These are phyloP conservation scores for Dasypus novemcinctus DNA, from an alignment of 2,113 vertebrate species.

Conservation along the genomic window DNA sequence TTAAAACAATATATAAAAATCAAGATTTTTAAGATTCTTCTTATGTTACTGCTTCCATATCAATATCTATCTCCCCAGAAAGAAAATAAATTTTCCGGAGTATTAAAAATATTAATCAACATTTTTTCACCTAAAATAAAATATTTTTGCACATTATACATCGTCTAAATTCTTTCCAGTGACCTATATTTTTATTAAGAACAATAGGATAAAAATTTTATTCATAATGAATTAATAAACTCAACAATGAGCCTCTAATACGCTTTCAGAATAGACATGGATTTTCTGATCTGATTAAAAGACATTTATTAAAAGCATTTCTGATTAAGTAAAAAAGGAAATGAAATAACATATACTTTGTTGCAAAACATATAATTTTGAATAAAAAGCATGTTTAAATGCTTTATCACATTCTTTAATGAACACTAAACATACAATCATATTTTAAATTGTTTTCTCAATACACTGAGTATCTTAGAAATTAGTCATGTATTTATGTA, in stretches of 20 bases:
- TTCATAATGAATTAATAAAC: not conserved
- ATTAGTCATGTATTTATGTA: not conserved
- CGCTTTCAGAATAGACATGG: not conserved
- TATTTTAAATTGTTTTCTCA: not conserved
- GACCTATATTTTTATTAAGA: not conserved
- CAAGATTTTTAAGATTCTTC: too few relatives aligned
- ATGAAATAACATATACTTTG: not conserved
- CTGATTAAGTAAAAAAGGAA: not conserved
- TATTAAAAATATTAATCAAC: not conserved
- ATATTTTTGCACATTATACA: not conserved
- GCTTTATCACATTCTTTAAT: not conserved
- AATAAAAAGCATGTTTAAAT: not conserved
- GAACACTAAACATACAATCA: not conserved
- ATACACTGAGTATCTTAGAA: not conserved
- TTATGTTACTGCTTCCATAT: not conserved
- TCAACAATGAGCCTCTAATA: not conserved
- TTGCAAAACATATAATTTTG: not conserved
- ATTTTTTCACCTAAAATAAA: not conserved
- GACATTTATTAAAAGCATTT: not conserved
- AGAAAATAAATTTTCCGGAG: not conserved
- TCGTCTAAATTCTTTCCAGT: not conserved
- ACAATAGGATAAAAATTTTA: not conserved
- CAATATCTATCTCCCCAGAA: not conserved
- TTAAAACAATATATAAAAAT: not conserved
- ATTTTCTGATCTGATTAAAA: not conserved